Percentiles rank a stretch among this genome's conserved stretches.
These are phyloP conservation scores for Trachelus tabidus DNA, from an alignment of 2,888 invertebrate genomes.

Conservation along the genomic window DNA sequence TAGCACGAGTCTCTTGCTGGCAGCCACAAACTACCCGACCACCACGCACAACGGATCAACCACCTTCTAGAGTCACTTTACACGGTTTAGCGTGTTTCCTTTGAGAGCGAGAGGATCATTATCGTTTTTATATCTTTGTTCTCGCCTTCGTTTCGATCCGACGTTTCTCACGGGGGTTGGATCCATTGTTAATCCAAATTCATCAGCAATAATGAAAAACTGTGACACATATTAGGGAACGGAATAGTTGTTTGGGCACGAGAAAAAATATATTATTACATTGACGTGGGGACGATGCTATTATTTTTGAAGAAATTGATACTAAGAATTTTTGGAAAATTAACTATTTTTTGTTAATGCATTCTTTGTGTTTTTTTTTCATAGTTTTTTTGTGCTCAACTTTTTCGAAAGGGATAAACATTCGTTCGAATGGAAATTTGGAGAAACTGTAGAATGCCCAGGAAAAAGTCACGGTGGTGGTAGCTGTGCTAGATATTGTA, in stretches of 20 bases:
- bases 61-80: slow-evolving; percentile 35
- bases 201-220: not conserved
- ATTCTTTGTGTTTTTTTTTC: not conserved
- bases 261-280: not conserved
- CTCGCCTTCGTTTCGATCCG: not conserved
- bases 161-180: not conserved
- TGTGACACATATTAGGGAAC: not conserved
- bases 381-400: not conserved
- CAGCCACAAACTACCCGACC: slow-evolving; percentile 64
- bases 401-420: not conserved
- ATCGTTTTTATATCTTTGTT: not conserved
- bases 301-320: not conserved
- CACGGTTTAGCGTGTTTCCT: not conserved
- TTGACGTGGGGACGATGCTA: not conserved
- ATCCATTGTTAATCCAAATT: not conserved
- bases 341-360: not conserved
- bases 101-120: not conserved
- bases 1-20: slow-evolving; percentile 33
- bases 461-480: not conserved
- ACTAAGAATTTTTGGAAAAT: not conserved
- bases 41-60: slow-evolving; percentile 58
- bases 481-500: not conserved
- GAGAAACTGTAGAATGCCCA: not conserved
- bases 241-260: not conserved
- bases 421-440: not conserved